Evolutionary conservation across 2,888 invertebrate species (phyloP).

Genomic region (Candidula unifasciata): DNA sequence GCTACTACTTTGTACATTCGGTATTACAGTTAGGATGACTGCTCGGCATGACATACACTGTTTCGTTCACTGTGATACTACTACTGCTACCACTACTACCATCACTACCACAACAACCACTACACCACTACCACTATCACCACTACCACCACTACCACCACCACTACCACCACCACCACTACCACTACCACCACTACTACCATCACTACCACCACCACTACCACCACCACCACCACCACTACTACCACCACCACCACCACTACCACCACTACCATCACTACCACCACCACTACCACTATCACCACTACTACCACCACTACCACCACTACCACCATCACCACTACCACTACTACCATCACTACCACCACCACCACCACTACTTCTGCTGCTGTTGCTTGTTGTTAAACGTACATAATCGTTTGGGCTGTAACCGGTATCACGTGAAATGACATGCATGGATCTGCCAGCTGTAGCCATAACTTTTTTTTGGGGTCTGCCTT

Average conservation of each 20-base stretch:
- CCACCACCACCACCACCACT: slow-evolving; percentile 11
- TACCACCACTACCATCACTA: slow-evolving; percentile 34
- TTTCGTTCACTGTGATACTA: slow-evolving; percentile 2
- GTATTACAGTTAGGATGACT: neutral
- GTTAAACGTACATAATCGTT: too few species aligned
- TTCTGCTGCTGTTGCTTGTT: neutral
- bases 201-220: slow-evolving; percentile 34
- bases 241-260: slow-evolving; percentile 6
- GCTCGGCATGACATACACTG: too few species aligned
- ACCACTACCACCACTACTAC: slow-evolving; percentile 31
- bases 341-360: slow-evolving; percentile 20
- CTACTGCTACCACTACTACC: slow-evolving; percentile 31
- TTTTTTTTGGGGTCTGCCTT: too few species aligned
- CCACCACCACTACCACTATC: slow-evolving; percentile 23
- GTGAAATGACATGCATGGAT: too few species aligned
- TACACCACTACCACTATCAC: slow-evolving; percentile 35
- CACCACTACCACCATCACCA: slow-evolving; percentile 20
- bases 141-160: slow-evolving; percentile 35
- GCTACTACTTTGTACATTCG: neutral
- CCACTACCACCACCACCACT: slow-evolving; percentile 29
- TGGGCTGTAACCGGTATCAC: too few species aligned
- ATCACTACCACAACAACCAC: slow-evolving; percentile 28
- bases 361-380: slow-evolving; percentile 13
- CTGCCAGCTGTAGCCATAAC: too few species aligned
- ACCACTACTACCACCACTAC: slow-evolving; percentile 34